phyloP scores from a whole-genome alignment of 1,140 invertebrate species.

The Drosophila truncata region DNA sequence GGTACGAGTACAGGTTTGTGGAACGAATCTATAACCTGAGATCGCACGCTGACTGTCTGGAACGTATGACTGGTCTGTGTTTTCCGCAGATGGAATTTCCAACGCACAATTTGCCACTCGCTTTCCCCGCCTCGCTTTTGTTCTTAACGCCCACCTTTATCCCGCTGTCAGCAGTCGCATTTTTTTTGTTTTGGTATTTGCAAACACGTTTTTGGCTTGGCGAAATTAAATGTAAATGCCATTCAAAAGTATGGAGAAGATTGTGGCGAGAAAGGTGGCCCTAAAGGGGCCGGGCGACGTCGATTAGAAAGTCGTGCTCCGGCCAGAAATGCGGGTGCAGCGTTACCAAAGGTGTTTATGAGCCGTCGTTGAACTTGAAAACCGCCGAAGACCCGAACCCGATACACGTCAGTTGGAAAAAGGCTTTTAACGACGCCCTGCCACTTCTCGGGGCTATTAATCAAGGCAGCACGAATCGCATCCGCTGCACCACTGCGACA shows the following conservation, averaged over 20 bases:
- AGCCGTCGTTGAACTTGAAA: slow-evolving; percentile 64
- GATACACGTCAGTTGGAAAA: slow-evolving; percentile 30
- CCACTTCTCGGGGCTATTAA: slow-evolving; percentile 52
- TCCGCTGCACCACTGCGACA: slow-evolving; percentile 47
- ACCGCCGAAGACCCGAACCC: slow-evolving; percentile 12
- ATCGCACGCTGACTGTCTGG: slow-evolving; percentile 61
- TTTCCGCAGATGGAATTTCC: slow-evolving; percentile 67
- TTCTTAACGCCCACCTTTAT: slow-evolving; percentile 68
- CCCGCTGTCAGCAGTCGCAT: slow-evolving; percentile 11
- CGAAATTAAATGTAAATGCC: slow-evolving; percentile 77
- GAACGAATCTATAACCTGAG: slow-evolving; percentile 80
- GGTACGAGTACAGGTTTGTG: slow-evolving; percentile 70
- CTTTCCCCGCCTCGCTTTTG: slow-evolving; percentile 53
- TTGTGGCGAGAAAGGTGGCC: slow-evolving; percentile 47
- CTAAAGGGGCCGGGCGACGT: slow-evolving; percentile 18
- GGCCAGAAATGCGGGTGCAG: slow-evolving; percentile 58
- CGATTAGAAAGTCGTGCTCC: slow-evolving; percentile 74
- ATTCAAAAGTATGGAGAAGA: slow-evolving; percentile 60
- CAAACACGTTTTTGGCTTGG: slow-evolving; percentile 69
- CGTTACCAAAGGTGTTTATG: slow-evolving; percentile 64
- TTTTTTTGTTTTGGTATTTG: slow-evolving; percentile 39
- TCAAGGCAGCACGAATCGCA: slow-evolving; percentile 52
- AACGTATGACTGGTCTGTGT: slow-evolving; percentile 40
- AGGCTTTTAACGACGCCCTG: slow-evolving; percentile 36
- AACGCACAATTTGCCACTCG: slow-evolving; percentile 64